phyloP scores from a whole-genome alignment of 2,113 vertebrate species.

The Phylloscopus whistleri region DNA sequence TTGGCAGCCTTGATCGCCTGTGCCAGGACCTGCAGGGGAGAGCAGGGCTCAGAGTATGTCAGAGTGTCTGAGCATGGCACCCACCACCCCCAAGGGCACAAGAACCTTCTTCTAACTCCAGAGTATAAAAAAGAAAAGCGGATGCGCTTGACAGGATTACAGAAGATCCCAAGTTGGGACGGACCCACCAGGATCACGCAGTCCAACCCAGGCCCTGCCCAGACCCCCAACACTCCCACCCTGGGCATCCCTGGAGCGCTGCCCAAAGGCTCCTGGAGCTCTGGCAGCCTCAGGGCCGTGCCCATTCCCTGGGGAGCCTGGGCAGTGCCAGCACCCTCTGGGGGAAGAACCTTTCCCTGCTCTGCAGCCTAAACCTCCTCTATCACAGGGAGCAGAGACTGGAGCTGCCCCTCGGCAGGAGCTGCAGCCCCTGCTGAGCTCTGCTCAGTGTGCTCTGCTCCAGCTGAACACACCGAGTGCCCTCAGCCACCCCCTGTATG shows the following conservation, averaged over 20 bases:
- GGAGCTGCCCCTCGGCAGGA: background rate
- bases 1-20: slow-evolving; percentile 97
- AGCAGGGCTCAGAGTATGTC: rapidly evolving
- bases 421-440: background rate
- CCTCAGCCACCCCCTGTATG: background rate
- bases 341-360: background rate
- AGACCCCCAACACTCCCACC: background rate
- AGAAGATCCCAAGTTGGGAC: background rate
- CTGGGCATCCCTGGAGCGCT: background rate
- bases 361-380: background rate
- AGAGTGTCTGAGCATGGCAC: background rate
- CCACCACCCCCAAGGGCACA: no score
- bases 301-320: background rate
- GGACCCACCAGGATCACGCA: rapidly evolving
- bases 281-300: background rate
- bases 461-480: background rate
- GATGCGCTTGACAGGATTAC: background rate
- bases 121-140: background rate
- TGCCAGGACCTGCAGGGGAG: slow-evolving; percentile 83
- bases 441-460: background rate
- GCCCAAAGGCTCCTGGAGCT: background rate
- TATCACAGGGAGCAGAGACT: background rate
- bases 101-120: background rate
- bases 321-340: background rate
- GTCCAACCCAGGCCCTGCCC: rapidly evolving